Conservation (phyloP, 2,888 invertebrate species). For the Sarcophaga carnaria region DNA sequence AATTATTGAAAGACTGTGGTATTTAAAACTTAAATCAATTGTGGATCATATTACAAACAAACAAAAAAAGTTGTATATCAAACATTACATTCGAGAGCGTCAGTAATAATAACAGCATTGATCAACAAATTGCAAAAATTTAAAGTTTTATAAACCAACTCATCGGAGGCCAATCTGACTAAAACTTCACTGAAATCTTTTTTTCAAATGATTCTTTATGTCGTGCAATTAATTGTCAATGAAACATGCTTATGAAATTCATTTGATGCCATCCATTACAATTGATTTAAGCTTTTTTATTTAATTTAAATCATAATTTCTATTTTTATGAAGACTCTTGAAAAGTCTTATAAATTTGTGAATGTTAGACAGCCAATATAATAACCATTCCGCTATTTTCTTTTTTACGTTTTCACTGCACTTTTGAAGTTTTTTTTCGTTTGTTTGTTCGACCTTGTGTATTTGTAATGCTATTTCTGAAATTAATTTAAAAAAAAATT, state of each 20-base stretch:
- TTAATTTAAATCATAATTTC: conserved; percentile 39
- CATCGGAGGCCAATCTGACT: conserved; percentile 11
- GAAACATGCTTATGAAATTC: conserved; percentile 22
- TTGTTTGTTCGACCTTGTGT: background rate
- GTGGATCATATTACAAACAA: background rate
- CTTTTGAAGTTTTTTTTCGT: conserved; percentile 7
- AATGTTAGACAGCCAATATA: conserved; percentile 16
- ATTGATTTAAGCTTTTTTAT: conserved; percentile 35
- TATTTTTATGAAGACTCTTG: conserved; percentile 3
- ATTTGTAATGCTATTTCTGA: too few species aligned
- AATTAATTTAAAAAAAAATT: background rate
- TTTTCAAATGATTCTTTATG: background rate
- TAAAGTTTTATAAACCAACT: conserved; percentile 7
- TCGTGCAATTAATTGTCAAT: conserved; percentile 12
- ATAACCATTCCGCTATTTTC: conserved; percentile 51
- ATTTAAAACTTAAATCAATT: conserved; percentile 55
- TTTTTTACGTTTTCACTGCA: background rate
- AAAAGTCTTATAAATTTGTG: conserved; percentile 36
- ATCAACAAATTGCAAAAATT: conserved; percentile 8
- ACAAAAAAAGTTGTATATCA: background rate
- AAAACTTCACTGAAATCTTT: conserved; percentile 1
- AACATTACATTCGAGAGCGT: background rate
- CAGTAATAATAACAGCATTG: background rate
- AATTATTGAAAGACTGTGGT: conserved; percentile 64
- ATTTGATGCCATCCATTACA: conserved; percentile 21